Evolutionary conservation across 2,888 invertebrate genomes (phyloP).

Genomic region (Aphidoletes aphidimyza): DNA sequence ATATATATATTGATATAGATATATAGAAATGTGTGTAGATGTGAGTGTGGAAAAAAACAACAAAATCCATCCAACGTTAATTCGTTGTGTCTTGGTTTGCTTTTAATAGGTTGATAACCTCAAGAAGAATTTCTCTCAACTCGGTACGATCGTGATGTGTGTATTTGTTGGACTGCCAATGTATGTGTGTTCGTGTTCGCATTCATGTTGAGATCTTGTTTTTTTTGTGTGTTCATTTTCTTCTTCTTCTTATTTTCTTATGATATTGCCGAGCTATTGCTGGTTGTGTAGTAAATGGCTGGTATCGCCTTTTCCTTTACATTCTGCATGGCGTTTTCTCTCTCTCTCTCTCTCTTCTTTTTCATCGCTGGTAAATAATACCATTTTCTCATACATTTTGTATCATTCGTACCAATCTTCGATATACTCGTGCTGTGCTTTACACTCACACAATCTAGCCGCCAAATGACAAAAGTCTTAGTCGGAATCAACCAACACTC

Average conservation of each 20-base stretch:
- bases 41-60: not conserved
- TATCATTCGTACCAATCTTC: conserved; percentile 32
- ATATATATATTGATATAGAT: too few relatives aligned
- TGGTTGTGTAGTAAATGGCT: not conserved
- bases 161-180: not conserved
- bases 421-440: conserved; percentile 32
- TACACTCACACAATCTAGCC: conserved; percentile 34
- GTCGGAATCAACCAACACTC: not conserved
- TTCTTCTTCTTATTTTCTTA: too few relatives aligned
- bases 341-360: not conserved
- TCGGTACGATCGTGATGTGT: conserved; percentile 19
- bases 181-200: conserved; percentile 21
- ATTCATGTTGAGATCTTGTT: conserved; percentile 46
- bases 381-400: conserved; percentile 46
- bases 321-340: not conserved
- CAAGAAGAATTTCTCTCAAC: conserved; percentile 39
- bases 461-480: conserved; percentile 49
- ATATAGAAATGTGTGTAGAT: too few relatives aligned
- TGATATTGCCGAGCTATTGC: conserved; percentile 39
- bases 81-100: conserved; percentile 50
- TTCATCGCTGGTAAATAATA: conserved; percentile 40
- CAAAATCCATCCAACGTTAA: conserved; percentile 50
- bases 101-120: conserved; percentile 54
- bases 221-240: too few relatives aligned
- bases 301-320: conserved; percentile 16